Evolutionary conservation across 2,888 invertebrate species (phyloP).

Genomic region (Volucella inanis): DNA sequence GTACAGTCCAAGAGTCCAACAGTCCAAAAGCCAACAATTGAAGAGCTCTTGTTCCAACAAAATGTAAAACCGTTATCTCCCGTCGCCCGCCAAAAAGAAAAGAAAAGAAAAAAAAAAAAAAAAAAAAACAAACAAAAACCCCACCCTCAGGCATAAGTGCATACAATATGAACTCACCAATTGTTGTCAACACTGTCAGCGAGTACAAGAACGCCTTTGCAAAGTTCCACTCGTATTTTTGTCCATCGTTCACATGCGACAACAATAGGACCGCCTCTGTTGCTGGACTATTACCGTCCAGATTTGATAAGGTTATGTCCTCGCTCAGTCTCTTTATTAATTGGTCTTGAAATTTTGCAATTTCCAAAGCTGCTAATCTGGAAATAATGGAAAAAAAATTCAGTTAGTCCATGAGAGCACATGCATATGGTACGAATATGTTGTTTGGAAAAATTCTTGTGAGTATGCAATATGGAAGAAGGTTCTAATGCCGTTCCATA

Average conservation of each 20-base stretch:
- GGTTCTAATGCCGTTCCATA: neutral
- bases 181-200: conserved; percentile 95
- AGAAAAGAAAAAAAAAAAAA: neutral
- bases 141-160: neutral
- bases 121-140: conserved; percentile 3
- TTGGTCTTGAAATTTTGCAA: conserved; percentile 91
- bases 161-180: conserved; percentile 86
- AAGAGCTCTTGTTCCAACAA: conserved; percentile 12
- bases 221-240: conserved; percentile 92
- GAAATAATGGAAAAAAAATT: conserved; percentile 46
- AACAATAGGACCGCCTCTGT: conserved; percentile 82
- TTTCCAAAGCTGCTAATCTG: conserved; percentile 83
- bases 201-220: conserved; percentile 97
- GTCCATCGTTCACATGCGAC: conserved; percentile 79
- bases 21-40: conserved; percentile 25
- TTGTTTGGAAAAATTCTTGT: no score
- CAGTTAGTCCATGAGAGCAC: neutral
- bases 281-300: conserved; percentile 80
- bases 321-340: conserved; percentile 90
- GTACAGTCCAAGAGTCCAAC: neutral
- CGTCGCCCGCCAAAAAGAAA: neutral
- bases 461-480: neutral
- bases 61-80: conserved; percentile 30
- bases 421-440: no score
- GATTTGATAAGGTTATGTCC: conserved; percentile 86